These are phyloP conservation scores for Aphis craccivora DNA, from an alignment of 1,140 invertebrate genomes.

Conservation along the genomic window DNA sequence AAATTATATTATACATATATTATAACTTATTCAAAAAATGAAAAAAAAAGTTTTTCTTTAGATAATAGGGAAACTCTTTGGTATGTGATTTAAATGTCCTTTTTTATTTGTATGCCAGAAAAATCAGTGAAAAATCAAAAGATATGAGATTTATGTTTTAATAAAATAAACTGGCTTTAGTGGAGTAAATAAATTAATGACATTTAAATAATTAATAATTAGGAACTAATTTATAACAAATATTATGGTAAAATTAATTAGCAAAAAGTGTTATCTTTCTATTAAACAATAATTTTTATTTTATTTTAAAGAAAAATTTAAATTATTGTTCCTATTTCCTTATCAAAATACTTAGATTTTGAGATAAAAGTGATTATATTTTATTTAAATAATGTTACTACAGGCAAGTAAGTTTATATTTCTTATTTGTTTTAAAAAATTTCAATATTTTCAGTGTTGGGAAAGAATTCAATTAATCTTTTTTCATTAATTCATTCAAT, in stretches of 20 bases:
- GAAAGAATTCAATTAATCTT: too few relatives aligned
- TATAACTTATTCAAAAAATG: neutral
- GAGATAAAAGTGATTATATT: neutral
- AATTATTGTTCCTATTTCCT: neutral
- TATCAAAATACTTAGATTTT: neutral
- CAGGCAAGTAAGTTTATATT: neutral
- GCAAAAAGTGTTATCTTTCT: neutral
- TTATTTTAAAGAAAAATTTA: neutral
- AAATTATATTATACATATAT: neutral
- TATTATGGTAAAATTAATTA: neutral
- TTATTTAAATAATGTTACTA: neutral
- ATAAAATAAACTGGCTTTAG: neutral
- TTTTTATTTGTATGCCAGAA: neutral
- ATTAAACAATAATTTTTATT: neutral
- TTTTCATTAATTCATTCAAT: too few relatives aligned
- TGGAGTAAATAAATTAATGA: neutral
- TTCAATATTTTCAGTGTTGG: neutral
- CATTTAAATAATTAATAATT: neutral
- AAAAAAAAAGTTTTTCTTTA: slow-evolving; percentile 24
- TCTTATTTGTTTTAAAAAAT: neutral
- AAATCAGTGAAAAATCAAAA: neutral
- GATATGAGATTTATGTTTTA: neutral
- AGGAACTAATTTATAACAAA: neutral
- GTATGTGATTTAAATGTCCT: neutral
- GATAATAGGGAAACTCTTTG: neutral